Evolutionary conservation across 1,140 invertebrate genomes (phyloP), one percentile per base, ranked within the genome.

Genomic region (Cherax quadricarinatus): DNA sequence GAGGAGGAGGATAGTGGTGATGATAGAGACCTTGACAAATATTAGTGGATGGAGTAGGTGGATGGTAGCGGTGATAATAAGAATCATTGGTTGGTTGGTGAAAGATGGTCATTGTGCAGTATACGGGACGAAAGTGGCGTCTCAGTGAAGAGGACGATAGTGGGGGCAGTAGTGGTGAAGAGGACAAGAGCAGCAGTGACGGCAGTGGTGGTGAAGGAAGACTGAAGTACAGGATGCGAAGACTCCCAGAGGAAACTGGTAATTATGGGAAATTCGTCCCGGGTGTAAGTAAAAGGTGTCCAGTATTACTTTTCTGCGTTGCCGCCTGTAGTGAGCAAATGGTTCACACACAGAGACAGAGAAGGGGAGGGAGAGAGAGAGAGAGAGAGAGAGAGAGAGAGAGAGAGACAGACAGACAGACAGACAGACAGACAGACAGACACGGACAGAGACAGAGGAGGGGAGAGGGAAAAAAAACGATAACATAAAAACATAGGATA

Each of bases 221-320:
- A 7, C 1, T 75, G 6, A 7, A 21, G 7, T 21, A 75, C 70
- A 75, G 70, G 70, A 73, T 73, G 70, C 70, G 70, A 75, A 75
- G 21, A 9, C 70, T 75, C 70, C n/a, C 70, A 73, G 18, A 75
- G 70, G 70, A 75, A 75, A 75, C n/a, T 5, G 70, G 12, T 75
- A 75, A 75, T 75, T 75, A 75, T 75, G 70, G 70, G 70, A 75
- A 75, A 24, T 24, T 75, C n/a, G 70, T 75, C 70, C 70, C 1
- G 70, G 21, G 70, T 30, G 70, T 6, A n/a, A n/a, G 0, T 16
- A 75, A 75, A 12, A 30, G n/a, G n/a, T n/a, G n/a, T 3, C 70
- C 70, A 73, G n/a, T 75, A 75, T 30, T 30, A 75, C 12, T 6
- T 30, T 5, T 14, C 70, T n/a, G 70, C 5, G 70, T 75, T n/a